Percentiles rank a stretch among this genome's conserved stretches.
Conservation (phyloP, 2,888 invertebrate genomes). For the Meteorus cinctellus region DNA sequence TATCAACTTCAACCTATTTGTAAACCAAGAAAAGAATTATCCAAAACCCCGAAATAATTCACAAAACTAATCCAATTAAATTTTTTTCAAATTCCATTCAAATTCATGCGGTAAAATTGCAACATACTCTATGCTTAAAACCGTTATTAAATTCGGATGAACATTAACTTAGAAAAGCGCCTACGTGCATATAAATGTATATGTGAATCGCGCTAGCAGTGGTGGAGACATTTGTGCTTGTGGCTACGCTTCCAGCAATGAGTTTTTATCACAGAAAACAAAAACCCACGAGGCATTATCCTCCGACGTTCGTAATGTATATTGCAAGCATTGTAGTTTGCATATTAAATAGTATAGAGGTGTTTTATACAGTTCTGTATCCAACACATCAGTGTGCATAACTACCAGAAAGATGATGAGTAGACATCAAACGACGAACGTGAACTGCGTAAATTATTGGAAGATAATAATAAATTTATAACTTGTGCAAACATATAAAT, state of each 20-base stretch:
- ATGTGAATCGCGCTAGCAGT: background rate
- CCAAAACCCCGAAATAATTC: no score
- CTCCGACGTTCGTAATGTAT: slow-evolving; percentile 47
- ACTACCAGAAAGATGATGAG: slow-evolving; percentile 39
- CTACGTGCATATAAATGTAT: slow-evolving; percentile 6
- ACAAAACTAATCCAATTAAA: no score
- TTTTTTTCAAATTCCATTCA: slow-evolving; percentile 23
- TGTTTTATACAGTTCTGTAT: slow-evolving; percentile 47
- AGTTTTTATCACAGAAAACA: slow-evolving; percentile 41
- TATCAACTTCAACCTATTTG: no score
- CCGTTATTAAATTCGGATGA: slow-evolving; percentile 30
- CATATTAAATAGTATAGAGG: slow-evolving; percentile 54
- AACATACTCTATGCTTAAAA: background rate
- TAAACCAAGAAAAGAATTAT: background rate
- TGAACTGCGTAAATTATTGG: slow-evolving; percentile 18
- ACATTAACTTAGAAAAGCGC: slow-evolving; percentile 13
- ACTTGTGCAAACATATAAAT: background rate
- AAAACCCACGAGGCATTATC: slow-evolving; percentile 43
- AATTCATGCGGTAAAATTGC: slow-evolving; percentile 12
- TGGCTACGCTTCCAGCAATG: slow-evolving; percentile 1
- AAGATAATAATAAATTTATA: slow-evolving; percentile 9
- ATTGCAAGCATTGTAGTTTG: slow-evolving; percentile 34
- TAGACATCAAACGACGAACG: slow-evolving; percentile 39
- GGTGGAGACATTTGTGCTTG: slow-evolving; percentile 13
- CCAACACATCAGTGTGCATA: slow-evolving; percentile 51